Percentiles rank a stretch among this genome's conserved stretches.
phyloP scores from a whole-genome alignment of 1,140 invertebrate genomes.

The Cydia pomonella region DNA sequence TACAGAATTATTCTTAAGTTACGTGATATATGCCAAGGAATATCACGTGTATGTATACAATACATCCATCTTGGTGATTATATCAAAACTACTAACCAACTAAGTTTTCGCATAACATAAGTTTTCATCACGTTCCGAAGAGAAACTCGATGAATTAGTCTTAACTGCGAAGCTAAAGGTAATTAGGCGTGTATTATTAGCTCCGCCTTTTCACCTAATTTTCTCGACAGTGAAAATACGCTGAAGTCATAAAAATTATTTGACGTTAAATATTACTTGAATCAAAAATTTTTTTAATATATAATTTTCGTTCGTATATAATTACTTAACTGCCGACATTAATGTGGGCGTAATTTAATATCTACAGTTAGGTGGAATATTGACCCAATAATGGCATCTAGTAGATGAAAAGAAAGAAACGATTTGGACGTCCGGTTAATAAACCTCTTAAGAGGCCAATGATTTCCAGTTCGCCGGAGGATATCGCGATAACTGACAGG shows the following conservation, averaged over 20 bases:
- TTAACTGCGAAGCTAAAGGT: background rate
- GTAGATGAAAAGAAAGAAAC: too few relatives aligned
- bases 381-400: too few relatives aligned
- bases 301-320: background rate
- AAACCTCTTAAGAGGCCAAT: too few relatives aligned
- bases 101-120: constrained; percentile 15
- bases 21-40: too few relatives aligned
- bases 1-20: too few relatives aligned
- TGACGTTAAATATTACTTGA: background rate
- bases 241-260: background rate
- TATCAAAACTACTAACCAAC: constrained; percentile 9
- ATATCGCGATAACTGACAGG: too few relatives aligned
- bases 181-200: constrained; percentile 9
- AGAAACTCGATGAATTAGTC: constrained; percentile 8
- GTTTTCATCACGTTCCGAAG: constrained; percentile 16
- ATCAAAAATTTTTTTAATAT: background rate
- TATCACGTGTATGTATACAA: background rate
- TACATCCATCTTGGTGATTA: background rate
- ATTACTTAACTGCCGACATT: too few relatives aligned
- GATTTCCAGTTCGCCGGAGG: too few relatives aligned
- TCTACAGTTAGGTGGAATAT: too few relatives aligned
- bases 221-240: background rate
- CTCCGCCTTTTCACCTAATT: background rate
- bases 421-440: too few relatives aligned
- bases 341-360: too few relatives aligned